Conservation (phyloP, 2,113 vertebrate genomes). For the Urocitellus parryii region DNA sequence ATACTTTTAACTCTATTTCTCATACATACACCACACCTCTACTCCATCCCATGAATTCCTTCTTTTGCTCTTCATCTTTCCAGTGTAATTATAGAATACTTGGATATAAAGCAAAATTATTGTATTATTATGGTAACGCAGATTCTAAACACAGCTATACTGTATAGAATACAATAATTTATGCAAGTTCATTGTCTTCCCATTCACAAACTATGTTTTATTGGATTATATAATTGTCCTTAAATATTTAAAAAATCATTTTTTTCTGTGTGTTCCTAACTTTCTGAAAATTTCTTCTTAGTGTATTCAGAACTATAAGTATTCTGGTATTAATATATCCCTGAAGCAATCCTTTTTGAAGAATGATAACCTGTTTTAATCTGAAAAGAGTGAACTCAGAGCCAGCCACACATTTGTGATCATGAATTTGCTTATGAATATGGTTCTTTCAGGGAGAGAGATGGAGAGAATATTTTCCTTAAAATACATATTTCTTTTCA, state of each 20-base stretch:
- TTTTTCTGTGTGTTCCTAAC: neutral
- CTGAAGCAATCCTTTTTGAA: neutral
- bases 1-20: neutral
- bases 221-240: neutral
- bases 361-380: neutral
- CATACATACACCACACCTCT: neutral
- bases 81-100: conserved; percentile 13
- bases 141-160: neutral
- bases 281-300: neutral
- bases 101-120: conserved; percentile 23
- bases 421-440: neutral
- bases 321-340: neutral
- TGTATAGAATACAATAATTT: conserved; percentile 6
- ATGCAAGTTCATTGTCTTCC: neutral
- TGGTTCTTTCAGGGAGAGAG: neutral
- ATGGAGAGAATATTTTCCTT: too few relatives aligned
- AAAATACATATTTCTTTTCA: neutral
- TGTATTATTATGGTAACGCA: neutral
- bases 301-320: neutral
- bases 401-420: neutral
- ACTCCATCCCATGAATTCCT: neutral
- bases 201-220: neutral
- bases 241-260: neutral
- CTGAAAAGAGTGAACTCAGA: neutral
- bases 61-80: neutral